Evolutionary conservation across 2,888 invertebrate genomes (phyloP).

Genomic region (Tinea semifulvella): DNA sequence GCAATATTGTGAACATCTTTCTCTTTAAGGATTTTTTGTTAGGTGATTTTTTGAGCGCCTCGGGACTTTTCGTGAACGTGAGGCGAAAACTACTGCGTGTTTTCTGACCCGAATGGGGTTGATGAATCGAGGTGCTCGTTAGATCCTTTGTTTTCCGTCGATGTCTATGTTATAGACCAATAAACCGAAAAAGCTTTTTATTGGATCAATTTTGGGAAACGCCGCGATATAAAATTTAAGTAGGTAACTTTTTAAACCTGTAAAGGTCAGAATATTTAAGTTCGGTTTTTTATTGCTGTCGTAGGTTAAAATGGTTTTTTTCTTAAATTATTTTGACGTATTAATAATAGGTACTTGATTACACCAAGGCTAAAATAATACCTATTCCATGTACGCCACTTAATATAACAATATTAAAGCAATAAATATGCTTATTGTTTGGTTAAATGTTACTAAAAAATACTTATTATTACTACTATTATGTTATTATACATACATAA

Average conservation of each 20-base stretch:
- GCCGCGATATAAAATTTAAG: background rate
- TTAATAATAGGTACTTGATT: too few species aligned
- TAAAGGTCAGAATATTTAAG: background rate
- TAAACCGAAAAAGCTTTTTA: conserved; percentile 2
- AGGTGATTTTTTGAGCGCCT: conserved; percentile 38
- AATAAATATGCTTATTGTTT: too few species aligned
- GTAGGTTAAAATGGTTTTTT: too few species aligned
- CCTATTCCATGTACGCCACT: too few species aligned
- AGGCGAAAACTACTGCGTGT: conserved; percentile 31
- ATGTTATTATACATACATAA: too few species aligned
- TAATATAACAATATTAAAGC: too few species aligned
- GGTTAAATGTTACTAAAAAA: too few species aligned
- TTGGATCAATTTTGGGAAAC: background rate
- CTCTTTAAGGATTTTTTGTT: background rate
- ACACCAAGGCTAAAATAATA: too few species aligned
- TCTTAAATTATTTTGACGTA: too few species aligned
- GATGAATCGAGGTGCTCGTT: conserved; percentile 8
- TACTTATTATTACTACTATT: too few species aligned
- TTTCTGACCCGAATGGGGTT: conserved; percentile 6
- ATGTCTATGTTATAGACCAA: conserved; percentile 1
- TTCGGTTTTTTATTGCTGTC: too few species aligned
- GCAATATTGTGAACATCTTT: background rate
- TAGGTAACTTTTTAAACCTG: background rate
- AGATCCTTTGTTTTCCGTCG: conserved; percentile 7
- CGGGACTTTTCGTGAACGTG: conserved; percentile 33